These are phyloP conservation scores for Apotomis turbidana DNA, from an alignment of 2,888 invertebrate genomes.

Conservation along the genomic window DNA sequence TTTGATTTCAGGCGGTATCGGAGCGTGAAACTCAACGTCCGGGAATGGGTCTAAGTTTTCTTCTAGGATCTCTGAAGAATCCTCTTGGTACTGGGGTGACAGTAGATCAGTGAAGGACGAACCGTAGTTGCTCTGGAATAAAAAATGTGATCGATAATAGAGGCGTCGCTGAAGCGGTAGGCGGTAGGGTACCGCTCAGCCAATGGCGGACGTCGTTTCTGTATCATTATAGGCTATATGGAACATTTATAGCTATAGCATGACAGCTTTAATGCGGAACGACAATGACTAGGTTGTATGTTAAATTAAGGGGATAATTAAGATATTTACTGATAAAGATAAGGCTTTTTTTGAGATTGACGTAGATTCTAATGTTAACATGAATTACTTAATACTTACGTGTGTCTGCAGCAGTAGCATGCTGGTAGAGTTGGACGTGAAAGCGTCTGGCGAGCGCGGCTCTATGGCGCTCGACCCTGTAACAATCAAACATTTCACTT, in stretches of 20 bases:
- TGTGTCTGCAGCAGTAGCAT: slow-evolving; percentile 97
- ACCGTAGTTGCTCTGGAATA: slow-evolving; percentile 89
- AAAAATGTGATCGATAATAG: slow-evolving; percentile 72
- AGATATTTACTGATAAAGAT: no score
- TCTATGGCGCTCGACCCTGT: slow-evolving; percentile 83
- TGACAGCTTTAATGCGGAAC: neutral
- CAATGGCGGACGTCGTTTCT: slow-evolving; percentile 64
- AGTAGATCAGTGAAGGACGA: slow-evolving; percentile 91
- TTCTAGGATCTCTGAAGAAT: slow-evolving; percentile 87
- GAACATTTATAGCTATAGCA: slow-evolving; percentile 12
- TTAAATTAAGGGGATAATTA: no score
- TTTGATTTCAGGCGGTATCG: slow-evolving; percentile 72
- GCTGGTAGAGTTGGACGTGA: slow-evolving; percentile 87
- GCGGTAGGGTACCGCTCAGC: slow-evolving; percentile 64
- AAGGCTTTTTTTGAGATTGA: no score
- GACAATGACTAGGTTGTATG: neutral
- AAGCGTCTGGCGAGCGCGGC: slow-evolving; percentile 84
- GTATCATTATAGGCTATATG: slow-evolving; percentile 29
- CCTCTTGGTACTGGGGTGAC: slow-evolving; percentile 89
- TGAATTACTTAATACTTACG: slow-evolving; percentile 80
- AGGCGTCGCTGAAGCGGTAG: slow-evolving; percentile 73
- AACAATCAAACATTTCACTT: slow-evolving; percentile 64
- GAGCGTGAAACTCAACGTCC: slow-evolving; percentile 85
- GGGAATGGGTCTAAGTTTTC: slow-evolving; percentile 90
- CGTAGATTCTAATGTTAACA: no score